Percentiles rank a stretch among this genome's conserved stretches.
phyloP scores from a whole-genome alignment of 1,140 invertebrate species.

The Saccostrea echinata region DNA sequence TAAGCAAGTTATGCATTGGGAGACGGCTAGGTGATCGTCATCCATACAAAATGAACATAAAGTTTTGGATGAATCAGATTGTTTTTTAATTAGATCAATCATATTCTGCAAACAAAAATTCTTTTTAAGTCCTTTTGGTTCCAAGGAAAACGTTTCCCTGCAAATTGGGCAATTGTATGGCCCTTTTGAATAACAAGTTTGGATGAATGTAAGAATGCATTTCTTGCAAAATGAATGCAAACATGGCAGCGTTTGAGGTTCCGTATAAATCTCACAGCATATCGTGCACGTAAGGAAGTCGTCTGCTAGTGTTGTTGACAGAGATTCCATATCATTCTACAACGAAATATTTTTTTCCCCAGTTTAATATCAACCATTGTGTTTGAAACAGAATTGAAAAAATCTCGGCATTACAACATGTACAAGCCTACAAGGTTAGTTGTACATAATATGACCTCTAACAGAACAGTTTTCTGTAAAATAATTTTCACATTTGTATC shows the following conservation, averaged over 20 bases:
- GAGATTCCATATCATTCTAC: background rate
- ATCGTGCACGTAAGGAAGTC: background rate
- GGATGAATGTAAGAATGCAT: background rate
- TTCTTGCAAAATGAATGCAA: background rate
- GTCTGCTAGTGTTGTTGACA: background rate
- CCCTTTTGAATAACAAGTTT: background rate
- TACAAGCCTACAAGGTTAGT: too few relatives aligned
- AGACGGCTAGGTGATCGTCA: background rate
- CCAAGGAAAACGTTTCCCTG: background rate
- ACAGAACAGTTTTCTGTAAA: too few relatives aligned
- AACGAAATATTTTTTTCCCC: too few relatives aligned
- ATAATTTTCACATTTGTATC: too few relatives aligned
- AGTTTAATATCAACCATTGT: too few relatives aligned
- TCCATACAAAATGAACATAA: background rate
- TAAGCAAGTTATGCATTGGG: background rate
- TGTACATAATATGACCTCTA: too few relatives aligned
- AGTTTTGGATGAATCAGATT: background rate
- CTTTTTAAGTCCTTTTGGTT: background rate
- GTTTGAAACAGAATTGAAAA: too few relatives aligned
- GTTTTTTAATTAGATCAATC: background rate
- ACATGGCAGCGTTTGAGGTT: background rate
- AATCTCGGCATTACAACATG: too few relatives aligned
- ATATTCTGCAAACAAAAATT: constrained; percentile 14
- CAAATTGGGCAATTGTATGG: background rate
- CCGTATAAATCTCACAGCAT: background rate